Evolutionary conservation across 2,888 invertebrate genomes (phyloP).

Genomic region (Ophion slaviceki): DNA sequence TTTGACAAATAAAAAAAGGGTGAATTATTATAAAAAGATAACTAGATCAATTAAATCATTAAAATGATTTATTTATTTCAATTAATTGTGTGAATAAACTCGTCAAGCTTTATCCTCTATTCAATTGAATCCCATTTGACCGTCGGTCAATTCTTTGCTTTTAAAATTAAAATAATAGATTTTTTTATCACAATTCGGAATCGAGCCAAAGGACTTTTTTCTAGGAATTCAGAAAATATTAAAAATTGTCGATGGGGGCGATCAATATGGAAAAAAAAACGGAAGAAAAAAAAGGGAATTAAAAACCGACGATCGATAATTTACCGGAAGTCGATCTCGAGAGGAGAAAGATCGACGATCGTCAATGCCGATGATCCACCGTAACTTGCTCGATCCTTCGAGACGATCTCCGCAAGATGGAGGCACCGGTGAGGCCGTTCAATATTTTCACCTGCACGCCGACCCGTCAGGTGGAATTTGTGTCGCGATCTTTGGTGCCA

Average conservation of each 20-base stretch:
- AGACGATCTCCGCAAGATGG: constrained; percentile 54
- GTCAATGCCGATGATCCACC: constrained; percentile 21
- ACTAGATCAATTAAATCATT: background rate
- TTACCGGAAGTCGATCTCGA: background rate
- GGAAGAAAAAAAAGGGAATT: background rate
- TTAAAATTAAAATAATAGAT: too few species aligned
- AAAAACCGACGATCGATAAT: constrained; percentile 16
- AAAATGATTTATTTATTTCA: background rate
- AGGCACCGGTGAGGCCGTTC: background rate
- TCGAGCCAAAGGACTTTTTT: too few species aligned
- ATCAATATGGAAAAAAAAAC: background rate
- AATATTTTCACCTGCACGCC: constrained; percentile 17
- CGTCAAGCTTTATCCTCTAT: background rate
- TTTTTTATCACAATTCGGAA: too few species aligned
- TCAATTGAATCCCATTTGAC: background rate
- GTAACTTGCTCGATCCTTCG: background rate
- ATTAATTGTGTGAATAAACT: background rate
- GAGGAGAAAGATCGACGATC: constrained; percentile 43
- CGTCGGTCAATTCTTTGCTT: too few species aligned
- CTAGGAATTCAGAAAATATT: too few species aligned
- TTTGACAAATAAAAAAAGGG: background rate
- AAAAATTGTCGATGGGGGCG: too few species aligned
- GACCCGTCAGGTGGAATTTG: constrained; percentile 21
- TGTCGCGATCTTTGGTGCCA: background rate
- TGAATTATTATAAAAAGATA: background rate